A percentile compares a stretch with the other conserved stretches of the same genome.
Conservation (phyloP, 2,113 vertebrate species). For the Talpa occidentalis region DNA sequence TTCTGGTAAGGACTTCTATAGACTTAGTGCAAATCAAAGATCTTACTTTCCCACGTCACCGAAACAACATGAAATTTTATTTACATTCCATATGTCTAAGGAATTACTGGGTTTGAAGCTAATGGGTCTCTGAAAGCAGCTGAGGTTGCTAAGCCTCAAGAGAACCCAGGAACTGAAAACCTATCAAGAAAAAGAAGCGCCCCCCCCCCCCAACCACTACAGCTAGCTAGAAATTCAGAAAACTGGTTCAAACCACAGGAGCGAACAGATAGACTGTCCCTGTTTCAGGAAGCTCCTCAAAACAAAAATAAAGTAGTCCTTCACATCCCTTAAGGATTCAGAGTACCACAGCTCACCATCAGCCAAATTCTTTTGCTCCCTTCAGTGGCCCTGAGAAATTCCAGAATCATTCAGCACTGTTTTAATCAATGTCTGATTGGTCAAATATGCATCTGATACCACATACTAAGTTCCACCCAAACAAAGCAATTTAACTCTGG, state of each 20-base stretch:
- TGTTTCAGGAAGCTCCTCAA: constrained; percentile 5
- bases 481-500: constrained; percentile 1
- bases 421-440: neutral
- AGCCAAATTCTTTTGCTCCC: neutral
- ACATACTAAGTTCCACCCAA: neutral
- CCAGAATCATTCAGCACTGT: neutral
- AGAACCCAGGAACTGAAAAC: neutral
- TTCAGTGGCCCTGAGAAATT: neutral
- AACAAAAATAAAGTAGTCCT: neutral
- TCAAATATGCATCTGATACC: neutral
- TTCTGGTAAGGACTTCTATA: neutral
- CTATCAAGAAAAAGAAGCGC: neutral
- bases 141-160: neutral
- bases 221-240: neutral
- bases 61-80: neutral
- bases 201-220: neutral
- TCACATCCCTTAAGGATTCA: neutral
- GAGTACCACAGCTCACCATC: neutral
- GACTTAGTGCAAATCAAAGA: neutral
- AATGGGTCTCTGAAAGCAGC: neutral
- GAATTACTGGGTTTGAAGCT: constrained; percentile 13
- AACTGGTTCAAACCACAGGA: neutral
- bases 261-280: neutral
- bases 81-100: neutral
- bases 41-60: neutral